Evolutionary conservation across 2,797 vertebrate genomes (phyloP), one percentile per base, ranked within the genome.

Genomic region (Pangasius mekongensis): DNA sequence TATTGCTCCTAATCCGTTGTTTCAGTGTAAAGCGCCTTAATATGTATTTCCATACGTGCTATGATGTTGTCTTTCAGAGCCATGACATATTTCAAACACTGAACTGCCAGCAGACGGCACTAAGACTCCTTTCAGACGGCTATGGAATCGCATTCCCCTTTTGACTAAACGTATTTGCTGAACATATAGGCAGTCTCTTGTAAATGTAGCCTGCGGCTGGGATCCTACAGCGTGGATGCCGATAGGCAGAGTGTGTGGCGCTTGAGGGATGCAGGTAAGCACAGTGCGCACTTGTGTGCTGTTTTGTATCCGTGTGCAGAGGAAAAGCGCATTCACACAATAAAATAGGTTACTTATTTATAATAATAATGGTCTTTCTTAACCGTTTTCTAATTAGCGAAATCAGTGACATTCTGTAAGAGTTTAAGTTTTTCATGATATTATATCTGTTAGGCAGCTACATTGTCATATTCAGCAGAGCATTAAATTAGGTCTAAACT

Each of bases 21-120:
- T 82, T 81, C 36, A 80, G 52, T 22, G 7, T 78, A 20, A 43
- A 7, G 36, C 20, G 36, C 13, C 2, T 43, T 83, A 24, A 27
- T 43, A 1, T 62, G 6, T 43, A 16, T 47, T 64, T 64, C 80
- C 24, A n/a, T 83, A 27, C 30, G 58, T 66, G 24, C 27, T 66
- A n/a, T 47, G 10, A 36, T 36, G 47, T 30, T 56, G n/a, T 67
- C 60, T 84, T 56, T 84, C 20, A 14, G 30, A 84, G 36, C 18
- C 64, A 24, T 33, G 5, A 69, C 43, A 69, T 84, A 94, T 96
- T 95, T 90, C 94, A 82, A 91, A 60, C 89, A 91, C 86, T 91
- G 86, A 91, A 64, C 85, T 84, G 73, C 97, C 97, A 98, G 97
- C 94, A 98, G 97, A 97, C 97, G 97, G 97, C 97, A 97, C 94